Conservation (phyloP, 2,797 vertebrate genomes). For the Alauda arvensis region DNA sequence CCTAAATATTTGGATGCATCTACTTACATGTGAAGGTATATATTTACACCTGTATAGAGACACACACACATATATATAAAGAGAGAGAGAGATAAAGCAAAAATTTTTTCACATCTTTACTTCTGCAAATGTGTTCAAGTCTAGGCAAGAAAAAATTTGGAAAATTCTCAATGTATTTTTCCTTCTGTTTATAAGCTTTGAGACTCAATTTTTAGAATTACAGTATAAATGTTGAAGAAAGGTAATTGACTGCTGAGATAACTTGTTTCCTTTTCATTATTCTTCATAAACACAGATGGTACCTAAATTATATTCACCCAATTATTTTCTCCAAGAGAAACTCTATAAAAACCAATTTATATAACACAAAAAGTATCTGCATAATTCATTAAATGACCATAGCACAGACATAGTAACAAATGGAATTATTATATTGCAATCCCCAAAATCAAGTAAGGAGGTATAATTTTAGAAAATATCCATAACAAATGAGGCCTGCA, state of each 20-base stretch:
- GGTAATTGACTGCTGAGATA: slow-evolving; percentile 13
- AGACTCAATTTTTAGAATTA: not conserved
- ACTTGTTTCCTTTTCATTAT: slow-evolving; percentile 3
- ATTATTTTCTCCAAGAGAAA: not conserved
- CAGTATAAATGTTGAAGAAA: not conserved
- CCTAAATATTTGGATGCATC: not conserved
- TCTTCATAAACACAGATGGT: slow-evolving; percentile 15
- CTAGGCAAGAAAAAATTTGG: not conserved
- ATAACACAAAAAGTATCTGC: not conserved
- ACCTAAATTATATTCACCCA: not conserved
- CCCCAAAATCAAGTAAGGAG: not conserved
- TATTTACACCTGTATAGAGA: too few species aligned
- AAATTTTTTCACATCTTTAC: not conserved
- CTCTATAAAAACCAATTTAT: not conserved
- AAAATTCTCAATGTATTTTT: not conserved
- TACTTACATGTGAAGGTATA: not conserved
- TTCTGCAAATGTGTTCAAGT: not conserved
- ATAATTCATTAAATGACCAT: slow-evolving; percentile 10
- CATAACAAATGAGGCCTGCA: not conserved
- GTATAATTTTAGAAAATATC: not conserved
- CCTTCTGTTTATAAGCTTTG: not conserved
- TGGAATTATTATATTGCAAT: not conserved
- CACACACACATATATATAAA: not conserved
- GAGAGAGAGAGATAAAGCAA: not conserved
- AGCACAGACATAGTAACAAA: not conserved